phyloP scores from a whole-genome alignment of 2,113 vertebrate genomes.

The Neotoma lepida region DNA sequence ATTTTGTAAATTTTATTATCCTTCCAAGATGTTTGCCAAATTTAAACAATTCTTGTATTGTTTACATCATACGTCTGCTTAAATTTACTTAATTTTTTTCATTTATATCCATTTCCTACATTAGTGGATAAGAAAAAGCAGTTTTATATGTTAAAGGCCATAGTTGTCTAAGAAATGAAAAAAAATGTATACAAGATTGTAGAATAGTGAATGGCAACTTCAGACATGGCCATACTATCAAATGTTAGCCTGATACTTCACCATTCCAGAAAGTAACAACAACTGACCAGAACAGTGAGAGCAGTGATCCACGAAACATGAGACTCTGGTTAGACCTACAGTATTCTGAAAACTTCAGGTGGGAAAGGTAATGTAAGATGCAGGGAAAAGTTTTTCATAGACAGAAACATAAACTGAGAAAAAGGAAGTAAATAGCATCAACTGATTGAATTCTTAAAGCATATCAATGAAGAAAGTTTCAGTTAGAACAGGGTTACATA shows the following conservation, averaged over 20 bases:
- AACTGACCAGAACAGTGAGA: not conserved
- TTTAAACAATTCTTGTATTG: not conserved
- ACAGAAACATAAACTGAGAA: not conserved
- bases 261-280: not conserved
- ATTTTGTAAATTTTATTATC: not conserved
- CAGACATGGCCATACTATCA: not conserved
- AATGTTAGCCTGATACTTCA: not conserved
- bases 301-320: no score
- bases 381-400: not conserved
- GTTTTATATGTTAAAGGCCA: not conserved
- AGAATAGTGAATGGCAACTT: not conserved
- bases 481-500: not conserved
- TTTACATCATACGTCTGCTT: not conserved
- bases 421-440: not conserved
- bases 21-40: not conserved
- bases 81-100: not conserved
- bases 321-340: not conserved
- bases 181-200: not conserved
- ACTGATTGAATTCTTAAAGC: not conserved
- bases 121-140: not conserved
- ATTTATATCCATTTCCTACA: not conserved
- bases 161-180: not conserved
- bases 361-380: not conserved
- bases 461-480: not conserved
- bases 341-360: not conserved